Conservation (phyloP, 2,113 vertebrate species). For the Tretioscincus oriximinensis region DNA sequence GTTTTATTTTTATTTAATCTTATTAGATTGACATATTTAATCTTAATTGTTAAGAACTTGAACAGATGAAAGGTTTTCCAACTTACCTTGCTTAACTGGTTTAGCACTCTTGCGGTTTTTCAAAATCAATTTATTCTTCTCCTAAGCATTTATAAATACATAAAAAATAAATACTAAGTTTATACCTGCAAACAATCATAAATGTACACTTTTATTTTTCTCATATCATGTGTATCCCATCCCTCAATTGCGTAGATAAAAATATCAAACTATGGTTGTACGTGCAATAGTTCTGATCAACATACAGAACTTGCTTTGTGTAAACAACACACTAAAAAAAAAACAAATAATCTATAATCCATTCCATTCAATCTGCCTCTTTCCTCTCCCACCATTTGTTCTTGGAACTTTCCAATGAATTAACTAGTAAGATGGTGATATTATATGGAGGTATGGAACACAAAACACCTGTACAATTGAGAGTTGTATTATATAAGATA, state of each 20-base stretch:
- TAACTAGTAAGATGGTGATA: too few relatives aligned
- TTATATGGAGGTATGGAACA: too few relatives aligned
- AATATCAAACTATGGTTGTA: too few relatives aligned
- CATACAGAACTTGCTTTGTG: too few relatives aligned
- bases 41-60: slow-evolving; percentile 39
- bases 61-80: slow-evolving; percentile 56
- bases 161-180: slow-evolving; percentile 60
- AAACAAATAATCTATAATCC: neutral
- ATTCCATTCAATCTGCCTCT: neutral
- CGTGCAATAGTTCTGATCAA: too few relatives aligned
- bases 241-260: too few relatives aligned
- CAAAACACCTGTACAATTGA: too few relatives aligned
- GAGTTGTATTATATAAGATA: too few relatives aligned
- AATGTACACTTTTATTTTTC: neutral
- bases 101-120: slow-evolving; percentile 86
- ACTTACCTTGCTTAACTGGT: slow-evolving; percentile 83
- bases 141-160: slow-evolving; percentile 66
- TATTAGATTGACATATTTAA: too few relatives aligned
- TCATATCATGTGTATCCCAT: neutral
- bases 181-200: neutral
- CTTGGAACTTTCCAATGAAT: neutral
- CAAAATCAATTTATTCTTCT: slow-evolving; percentile 84
- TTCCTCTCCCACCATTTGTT: neutral
- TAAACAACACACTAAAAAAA: neutral
- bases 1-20: too few relatives aligned